phyloP scores from a whole-genome alignment of 2,113 vertebrate species.

The Tragelaphus scriptus region DNA sequence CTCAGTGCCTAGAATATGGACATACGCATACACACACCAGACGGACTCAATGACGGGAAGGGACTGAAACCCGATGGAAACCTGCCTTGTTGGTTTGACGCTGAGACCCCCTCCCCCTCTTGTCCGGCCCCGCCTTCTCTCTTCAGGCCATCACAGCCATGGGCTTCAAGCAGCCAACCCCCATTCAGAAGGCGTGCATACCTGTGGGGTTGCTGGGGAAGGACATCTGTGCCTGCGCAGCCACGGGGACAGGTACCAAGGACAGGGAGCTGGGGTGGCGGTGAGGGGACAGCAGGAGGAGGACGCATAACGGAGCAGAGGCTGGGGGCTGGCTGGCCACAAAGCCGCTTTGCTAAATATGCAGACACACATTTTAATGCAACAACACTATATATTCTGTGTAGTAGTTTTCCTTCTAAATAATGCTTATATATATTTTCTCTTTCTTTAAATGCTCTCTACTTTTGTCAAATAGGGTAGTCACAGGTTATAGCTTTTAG shows the following conservation, averaged over 20 bases:
- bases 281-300: neutral
- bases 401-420: neutral
- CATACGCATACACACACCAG: neutral
- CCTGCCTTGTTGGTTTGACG: neutral
- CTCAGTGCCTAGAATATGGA: neutral
- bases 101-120: neutral
- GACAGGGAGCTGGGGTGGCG: neutral
- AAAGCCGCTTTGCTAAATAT: neutral
- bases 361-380: neutral
- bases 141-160: constrained; percentile 90
- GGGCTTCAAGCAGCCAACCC: constrained; percentile 95
- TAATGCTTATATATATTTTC: neutral
- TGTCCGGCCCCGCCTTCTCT: constrained; percentile 10
- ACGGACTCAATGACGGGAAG: neutral
- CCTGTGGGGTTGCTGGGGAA: constrained; percentile 94
- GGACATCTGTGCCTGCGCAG: constrained; percentile 97
- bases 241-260: constrained; percentile 92
- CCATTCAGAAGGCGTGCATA: constrained; percentile 97
- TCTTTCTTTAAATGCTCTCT: neutral
- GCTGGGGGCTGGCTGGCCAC: neutral
- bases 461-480: neutral
- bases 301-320: neutral
- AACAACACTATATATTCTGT: neutral
- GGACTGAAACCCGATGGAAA: neutral
- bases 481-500: neutral